These are phyloP conservation scores for Heliconius congener DNA, from an alignment of 1,140 invertebrate species.

Conservation along the genomic window DNA sequence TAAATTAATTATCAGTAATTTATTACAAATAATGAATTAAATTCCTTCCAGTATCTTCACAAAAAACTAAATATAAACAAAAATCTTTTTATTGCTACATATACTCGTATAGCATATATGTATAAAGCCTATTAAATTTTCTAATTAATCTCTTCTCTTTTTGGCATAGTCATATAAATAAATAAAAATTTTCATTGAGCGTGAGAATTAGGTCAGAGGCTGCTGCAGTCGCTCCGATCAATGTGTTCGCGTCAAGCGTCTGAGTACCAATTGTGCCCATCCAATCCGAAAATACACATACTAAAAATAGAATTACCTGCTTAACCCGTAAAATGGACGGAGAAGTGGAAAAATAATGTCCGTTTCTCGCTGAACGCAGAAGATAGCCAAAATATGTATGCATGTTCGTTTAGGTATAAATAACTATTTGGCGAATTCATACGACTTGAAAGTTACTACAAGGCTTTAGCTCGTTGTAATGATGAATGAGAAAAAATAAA, in stretches of 20 bases:
- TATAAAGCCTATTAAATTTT: not conserved
- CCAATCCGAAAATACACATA: constrained; percentile 20
- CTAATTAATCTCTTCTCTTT: not conserved
- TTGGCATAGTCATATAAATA: not conserved
- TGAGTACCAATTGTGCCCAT: constrained; percentile 46
- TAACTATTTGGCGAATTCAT: no score
- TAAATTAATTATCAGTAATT: no score
- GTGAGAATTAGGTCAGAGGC: constrained; percentile 67
- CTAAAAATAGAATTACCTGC: constrained; percentile 23
- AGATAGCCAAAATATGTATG: no score
- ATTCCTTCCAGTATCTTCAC: no score
- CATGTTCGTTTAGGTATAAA: no score
- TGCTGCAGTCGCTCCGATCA: constrained; percentile 62
- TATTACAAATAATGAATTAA: no score
- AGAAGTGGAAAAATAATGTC: not conserved
- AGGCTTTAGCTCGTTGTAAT: no score
- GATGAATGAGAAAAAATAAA: no score
- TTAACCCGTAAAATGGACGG: no score
- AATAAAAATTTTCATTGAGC: constrained; percentile 58
- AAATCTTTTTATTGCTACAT: not conserved
- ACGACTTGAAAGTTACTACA: no score
- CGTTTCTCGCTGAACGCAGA: no score
- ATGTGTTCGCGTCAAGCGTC: constrained; percentile 59
- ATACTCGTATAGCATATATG: not conserved
- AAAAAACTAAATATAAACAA: no score